Evolutionary conservation across 2,113 vertebrate genomes (phyloP).

Genomic region (Silurus glanis): DNA sequence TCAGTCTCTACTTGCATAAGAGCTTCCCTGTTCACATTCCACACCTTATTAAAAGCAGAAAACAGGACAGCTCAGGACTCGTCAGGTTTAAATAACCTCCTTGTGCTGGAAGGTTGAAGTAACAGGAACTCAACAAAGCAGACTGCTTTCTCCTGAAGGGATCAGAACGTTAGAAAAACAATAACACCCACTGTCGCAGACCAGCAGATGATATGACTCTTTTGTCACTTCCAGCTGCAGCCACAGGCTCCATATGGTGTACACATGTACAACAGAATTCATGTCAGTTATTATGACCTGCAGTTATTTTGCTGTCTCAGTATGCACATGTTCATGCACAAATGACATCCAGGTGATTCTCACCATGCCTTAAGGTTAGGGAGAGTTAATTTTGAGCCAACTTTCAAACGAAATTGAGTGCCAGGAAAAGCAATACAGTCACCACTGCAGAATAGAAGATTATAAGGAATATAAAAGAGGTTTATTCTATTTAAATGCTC

Average conservation of each 20-base stretch:
- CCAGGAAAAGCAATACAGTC: background rate
- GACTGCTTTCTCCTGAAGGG: background rate
- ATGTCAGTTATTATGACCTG: too few relatives aligned
- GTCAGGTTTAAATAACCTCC: background rate
- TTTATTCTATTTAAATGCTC: background rate
- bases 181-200: background rate
- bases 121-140: background rate
- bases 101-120: background rate
- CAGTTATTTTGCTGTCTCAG: background rate
- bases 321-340: too few relatives aligned
- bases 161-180: background rate
- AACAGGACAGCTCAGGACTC: slow-evolving; percentile 2
- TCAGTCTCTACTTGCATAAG: background rate
- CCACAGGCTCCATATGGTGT: background rate
- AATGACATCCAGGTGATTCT: too few relatives aligned
- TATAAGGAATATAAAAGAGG: background rate
- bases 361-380: background rate
- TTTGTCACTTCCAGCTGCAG: background rate
- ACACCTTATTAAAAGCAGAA: slow-evolving; percentile 1
- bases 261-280: too few relatives aligned
- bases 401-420: background rate
- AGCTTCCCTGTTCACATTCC: slow-evolving; percentile 23
- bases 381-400: background rate
- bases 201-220: background rate
- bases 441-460: background rate